These are phyloP conservation scores for Lasioglossum zephyrum DNA, from an alignment of 2,888 invertebrate genomes.

Conservation along the genomic window DNA sequence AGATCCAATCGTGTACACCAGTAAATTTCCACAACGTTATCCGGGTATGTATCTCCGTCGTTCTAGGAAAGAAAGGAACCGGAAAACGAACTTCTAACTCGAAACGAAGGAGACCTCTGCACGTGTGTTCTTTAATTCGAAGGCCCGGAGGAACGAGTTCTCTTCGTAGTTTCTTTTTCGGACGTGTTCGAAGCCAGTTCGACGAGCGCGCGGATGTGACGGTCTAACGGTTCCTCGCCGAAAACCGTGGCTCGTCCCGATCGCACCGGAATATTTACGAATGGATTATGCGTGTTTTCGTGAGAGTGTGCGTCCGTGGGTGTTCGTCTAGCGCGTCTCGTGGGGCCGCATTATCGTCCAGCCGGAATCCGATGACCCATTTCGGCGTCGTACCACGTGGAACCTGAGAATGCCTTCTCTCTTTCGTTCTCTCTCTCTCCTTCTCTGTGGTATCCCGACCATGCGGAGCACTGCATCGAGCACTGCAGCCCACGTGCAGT, in stretches of 20 bases:
- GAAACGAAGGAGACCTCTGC: not conserved
- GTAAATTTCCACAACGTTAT: not conserved
- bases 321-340: conserved; percentile 27
- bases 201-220: conserved; percentile 47
- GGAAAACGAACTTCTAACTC: not conserved
- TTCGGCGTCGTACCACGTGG: conserved; percentile 37
- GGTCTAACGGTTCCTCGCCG: conserved; percentile 62
- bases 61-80: not conserved
- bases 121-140: not conserved
- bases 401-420: conserved; percentile 15
- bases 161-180: conserved; percentile 36
- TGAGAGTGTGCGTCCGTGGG: not conserved
- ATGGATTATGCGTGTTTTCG: conserved; percentile 7
- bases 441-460: not conserved
- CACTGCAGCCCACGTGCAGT: conserved; percentile 16
- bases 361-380: conserved; percentile 62
- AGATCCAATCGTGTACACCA: not conserved
- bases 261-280: conserved; percentile 45
- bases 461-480: not conserved
- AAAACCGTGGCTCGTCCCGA: conserved; percentile 38
- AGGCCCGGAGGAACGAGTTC: not conserved
- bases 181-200: conserved; percentile 19
- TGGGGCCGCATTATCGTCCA: conserved; percentile 47
- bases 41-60: not conserved
- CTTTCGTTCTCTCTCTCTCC: not conserved